phyloP scores from a whole-genome alignment of 2,797 vertebrate species.

The Tinamus major region DNA sequence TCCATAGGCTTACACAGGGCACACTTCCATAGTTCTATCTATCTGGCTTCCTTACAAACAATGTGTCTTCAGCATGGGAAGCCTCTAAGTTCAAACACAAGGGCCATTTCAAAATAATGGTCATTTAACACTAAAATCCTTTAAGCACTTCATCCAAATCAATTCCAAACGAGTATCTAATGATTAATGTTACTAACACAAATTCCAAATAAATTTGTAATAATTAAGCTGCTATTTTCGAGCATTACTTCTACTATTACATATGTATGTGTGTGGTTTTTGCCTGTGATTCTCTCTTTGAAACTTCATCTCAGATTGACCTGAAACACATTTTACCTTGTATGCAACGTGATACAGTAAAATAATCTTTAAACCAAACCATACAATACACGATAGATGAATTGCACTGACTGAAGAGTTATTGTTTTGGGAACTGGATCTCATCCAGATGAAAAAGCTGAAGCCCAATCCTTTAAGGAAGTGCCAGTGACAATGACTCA shows the following conservation, averaged over 20 bases:
- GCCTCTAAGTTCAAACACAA: background rate
- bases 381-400: background rate
- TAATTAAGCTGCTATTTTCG: background rate
- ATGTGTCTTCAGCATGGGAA: background rate
- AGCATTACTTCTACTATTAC: background rate
- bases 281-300: background rate
- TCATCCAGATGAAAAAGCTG: background rate
- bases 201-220: conserved; percentile 7
- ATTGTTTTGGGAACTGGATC: background rate
- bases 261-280: background rate
- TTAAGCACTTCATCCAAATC: background rate
- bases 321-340: background rate
- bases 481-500: background rate
- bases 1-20: background rate
- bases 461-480: background rate
- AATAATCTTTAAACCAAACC: background rate
- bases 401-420: background rate
- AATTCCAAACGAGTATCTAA: background rate
- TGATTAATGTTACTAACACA: background rate
- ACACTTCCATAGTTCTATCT: background rate
- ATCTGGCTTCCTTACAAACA: background rate
- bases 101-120: background rate
- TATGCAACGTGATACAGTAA: background rate
- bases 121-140: conserved; percentile 2
- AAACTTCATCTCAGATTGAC: background rate